A percentile compares a stretch with the other conserved stretches of the same genome.
Evolutionary conservation across 1,140 invertebrate genomes (phyloP).

Genomic region (Stenopsyche tienmushanensis): DNA sequence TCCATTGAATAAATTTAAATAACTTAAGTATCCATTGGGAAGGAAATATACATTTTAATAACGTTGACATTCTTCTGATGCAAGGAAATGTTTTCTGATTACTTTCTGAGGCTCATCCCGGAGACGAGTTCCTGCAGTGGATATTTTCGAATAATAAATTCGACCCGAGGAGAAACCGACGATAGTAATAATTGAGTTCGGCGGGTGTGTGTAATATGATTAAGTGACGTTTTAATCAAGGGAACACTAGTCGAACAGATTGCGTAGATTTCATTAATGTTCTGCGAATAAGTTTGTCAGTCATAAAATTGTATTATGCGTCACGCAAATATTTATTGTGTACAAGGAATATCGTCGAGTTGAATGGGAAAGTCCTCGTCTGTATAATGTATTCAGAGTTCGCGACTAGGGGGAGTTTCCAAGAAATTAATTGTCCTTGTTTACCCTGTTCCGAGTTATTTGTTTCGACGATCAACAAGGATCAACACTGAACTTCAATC

Average conservation of each 20-base stretch:
- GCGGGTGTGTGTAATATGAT: too few species aligned
- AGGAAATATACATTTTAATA: conserved; percentile 30
- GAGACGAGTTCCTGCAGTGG: too few species aligned
- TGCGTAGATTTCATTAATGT: too few species aligned
- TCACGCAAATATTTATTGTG: background rate
- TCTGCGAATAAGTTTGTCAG: background rate
- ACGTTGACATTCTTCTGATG: conserved; percentile 22
- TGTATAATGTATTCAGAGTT: background rate
- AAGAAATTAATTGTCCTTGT: background rate
- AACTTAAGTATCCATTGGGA: conserved; percentile 19
- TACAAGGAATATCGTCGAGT: background rate
- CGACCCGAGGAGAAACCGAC: too few species aligned
- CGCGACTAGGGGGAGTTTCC: background rate
- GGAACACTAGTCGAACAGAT: too few species aligned
- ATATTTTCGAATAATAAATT: too few species aligned
- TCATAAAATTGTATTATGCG: background rate
- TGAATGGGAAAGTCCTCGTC: background rate
- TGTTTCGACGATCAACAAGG: background rate
- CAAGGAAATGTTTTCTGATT: conserved; percentile 23
- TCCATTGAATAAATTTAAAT: conserved; percentile 32
- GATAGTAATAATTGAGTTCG: too few species aligned
- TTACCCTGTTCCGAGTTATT: background rate
- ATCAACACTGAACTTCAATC: too few species aligned
- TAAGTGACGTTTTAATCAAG: too few species aligned
- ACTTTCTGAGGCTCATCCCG: background rate